Percentiles rank a stretch among this genome's conserved stretches.
These are phyloP conservation scores for Xiphophorus hellerii DNA, from an alignment of 2,113 vertebrate species.

Conservation along the genomic window DNA sequence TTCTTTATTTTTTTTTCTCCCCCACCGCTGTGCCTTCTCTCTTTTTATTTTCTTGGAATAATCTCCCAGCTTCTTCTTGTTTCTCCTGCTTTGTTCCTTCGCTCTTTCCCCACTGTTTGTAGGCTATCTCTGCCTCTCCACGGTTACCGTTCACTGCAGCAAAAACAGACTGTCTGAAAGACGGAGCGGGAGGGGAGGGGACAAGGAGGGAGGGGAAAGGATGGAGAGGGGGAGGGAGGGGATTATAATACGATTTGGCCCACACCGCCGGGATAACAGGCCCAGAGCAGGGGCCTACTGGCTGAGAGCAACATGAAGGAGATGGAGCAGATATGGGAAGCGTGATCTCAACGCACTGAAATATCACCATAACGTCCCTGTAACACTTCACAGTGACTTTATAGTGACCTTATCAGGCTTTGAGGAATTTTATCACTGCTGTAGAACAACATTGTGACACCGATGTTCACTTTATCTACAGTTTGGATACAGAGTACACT, in stretches of 20 bases:
- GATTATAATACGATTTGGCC: conserved; percentile 84
- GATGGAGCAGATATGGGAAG: conserved; percentile 53
- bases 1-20: neutral
- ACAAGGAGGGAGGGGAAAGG: conserved; percentile 30
- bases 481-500: conserved; percentile 1
- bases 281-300: conserved; percentile 67
- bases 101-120: conserved; percentile 44
- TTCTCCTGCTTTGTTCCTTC: conserved; percentile 48
- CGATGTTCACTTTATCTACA: conserved; percentile 15
- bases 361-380: conserved; percentile 38
- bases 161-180: conserved; percentile 83
- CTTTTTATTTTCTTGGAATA: conserved; percentile 35
- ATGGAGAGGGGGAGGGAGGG: conserved; percentile 40
- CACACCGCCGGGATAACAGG: conserved; percentile 78
- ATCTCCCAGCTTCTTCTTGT: conserved; percentile 57
- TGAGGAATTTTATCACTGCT: conserved; percentile 20
- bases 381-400: conserved; percentile 24
- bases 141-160: conserved; percentile 84
- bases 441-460: neutral
- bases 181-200: conserved; percentile 62
- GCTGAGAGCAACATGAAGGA: conserved; percentile 54
- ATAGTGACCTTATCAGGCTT: conserved; percentile 43
- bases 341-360: conserved; percentile 19
- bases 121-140: conserved; percentile 47
- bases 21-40: conserved; percentile 52